Conservation (phyloP, 2,797 vertebrate genomes). For the Molossus alvarezi region DNA sequence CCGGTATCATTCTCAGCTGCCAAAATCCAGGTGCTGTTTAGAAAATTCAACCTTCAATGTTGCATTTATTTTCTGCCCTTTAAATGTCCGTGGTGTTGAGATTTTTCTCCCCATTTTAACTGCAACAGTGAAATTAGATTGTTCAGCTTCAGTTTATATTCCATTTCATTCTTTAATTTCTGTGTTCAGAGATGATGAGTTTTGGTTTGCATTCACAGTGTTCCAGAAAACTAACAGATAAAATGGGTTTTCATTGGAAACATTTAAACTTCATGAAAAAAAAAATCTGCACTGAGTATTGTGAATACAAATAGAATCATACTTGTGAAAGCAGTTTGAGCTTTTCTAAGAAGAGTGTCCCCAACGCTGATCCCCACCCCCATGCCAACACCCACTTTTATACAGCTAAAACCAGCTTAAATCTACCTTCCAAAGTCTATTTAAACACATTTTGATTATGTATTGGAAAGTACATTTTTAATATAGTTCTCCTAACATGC, state of each 20-base stretch:
- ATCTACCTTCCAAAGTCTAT: conserved; percentile 56
- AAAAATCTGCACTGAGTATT: conserved; percentile 33
- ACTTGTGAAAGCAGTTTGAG: neutral
- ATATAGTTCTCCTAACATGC: conserved; percentile 58
- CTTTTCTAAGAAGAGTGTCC: neutral
- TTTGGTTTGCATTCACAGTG: conserved; percentile 64
- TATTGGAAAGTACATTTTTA: conserved; percentile 54
- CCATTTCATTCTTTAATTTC: conserved; percentile 82
- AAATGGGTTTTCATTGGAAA: conserved; percentile 70
- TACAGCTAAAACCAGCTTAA: conserved; percentile 9
- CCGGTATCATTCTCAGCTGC: conserved; percentile 43
- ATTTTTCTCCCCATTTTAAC: conserved; percentile 72
- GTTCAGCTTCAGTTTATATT: conserved; percentile 72
- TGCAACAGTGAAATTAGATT: conserved; percentile 74
- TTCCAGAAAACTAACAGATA: conserved; percentile 71
- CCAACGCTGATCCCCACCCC: neutral
- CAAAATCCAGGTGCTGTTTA: conserved; percentile 71
- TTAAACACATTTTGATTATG: conserved; percentile 68
- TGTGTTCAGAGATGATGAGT: conserved; percentile 74
- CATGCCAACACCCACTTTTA: neutral
- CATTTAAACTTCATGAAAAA: conserved; percentile 67
- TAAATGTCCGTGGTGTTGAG: conserved; percentile 54
- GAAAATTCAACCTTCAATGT: conserved; percentile 60
- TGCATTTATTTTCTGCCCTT: conserved; percentile 69
- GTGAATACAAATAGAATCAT: conserved; percentile 52